Percentiles rank a stretch among this genome's conserved stretches.
Conservation (phyloP, 1,140 invertebrate species). For the Nylanderia fulva region DNA sequence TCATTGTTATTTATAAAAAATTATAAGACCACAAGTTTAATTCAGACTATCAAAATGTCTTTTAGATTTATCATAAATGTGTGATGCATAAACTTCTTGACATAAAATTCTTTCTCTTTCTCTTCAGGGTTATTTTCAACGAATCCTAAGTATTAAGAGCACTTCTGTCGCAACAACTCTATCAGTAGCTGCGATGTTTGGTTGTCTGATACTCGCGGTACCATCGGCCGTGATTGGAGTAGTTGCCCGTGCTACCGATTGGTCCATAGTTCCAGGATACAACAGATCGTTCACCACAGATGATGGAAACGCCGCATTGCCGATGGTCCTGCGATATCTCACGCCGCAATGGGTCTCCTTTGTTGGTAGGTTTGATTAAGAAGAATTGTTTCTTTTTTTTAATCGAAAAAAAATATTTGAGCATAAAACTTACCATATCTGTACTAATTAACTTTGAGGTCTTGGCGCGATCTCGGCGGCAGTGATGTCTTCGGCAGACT, state of each 20-base stretch:
- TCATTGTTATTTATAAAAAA: background rate
- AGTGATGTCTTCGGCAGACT: conserved; percentile 94
- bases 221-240: conserved; percentile 92
- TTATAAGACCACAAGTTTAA: background rate
- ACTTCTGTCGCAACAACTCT: conserved; percentile 90
- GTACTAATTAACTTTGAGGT: conserved; percentile 82
- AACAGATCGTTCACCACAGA: conserved; percentile 83
- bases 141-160: conserved; percentile 92
- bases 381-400: background rate
- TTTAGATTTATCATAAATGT: too few species aligned
- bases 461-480: conserved; percentile 92
- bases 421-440: conserved; percentile 74
- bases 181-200: conserved; percentile 91
- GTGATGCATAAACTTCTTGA: too few species aligned
- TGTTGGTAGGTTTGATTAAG: conserved; percentile 74
- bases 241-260: conserved; percentile 89
- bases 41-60: too few species aligned
- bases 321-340: conserved; percentile 91
- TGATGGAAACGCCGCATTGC: conserved; percentile 89
- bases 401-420: background rate
- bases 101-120: too few species aligned
- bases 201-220: conserved; percentile 91
- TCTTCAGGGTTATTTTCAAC: conserved; percentile 93
- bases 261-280: conserved; percentile 86
- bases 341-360: conserved; percentile 88